phyloP scores from a whole-genome alignment of 1,140 invertebrate species.

The Idris sp. region DNA sequence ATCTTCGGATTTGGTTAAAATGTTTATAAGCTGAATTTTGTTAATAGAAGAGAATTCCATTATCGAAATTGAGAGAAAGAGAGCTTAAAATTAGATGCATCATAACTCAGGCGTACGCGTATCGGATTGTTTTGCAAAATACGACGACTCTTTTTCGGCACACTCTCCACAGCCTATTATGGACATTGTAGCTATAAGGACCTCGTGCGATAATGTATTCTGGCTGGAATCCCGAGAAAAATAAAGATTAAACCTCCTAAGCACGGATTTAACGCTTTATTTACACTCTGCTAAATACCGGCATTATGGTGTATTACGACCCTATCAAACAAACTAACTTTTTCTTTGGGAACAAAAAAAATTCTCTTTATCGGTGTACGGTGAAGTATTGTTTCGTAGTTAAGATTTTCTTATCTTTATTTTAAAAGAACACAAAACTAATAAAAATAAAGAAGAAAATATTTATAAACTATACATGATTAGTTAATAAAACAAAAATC shows the following conservation, averaged over 20 bases:
- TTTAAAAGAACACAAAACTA: too few relatives aligned
- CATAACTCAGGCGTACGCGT: slow-evolving; percentile 26
- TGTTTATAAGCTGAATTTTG: slow-evolving; percentile 20
- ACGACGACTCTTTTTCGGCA: slow-evolving; percentile 32
- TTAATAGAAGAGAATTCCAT: slow-evolving; percentile 12
- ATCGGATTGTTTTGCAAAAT: slow-evolving; percentile 57
- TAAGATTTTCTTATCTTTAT: too few relatives aligned
- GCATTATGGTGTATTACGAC: slow-evolving; percentile 77
- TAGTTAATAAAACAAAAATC: slow-evolving; percentile 69
- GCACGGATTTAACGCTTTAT: slow-evolving; percentile 79
- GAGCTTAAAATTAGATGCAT: slow-evolving; percentile 35
- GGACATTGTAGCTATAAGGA: slow-evolving; percentile 71
- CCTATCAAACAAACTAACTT: slow-evolving; percentile 72
- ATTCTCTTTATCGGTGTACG: slow-evolving; percentile 2
- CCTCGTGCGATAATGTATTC: slow-evolving; percentile 75
- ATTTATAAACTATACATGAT: not conserved
- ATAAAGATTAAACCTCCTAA: slow-evolving; percentile 78
- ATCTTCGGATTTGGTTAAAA: slow-evolving; percentile 2
- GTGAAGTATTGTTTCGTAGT: too few relatives aligned
- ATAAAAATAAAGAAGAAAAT: too few relatives aligned
- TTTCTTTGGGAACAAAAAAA: slow-evolving; percentile 55
- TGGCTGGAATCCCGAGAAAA: slow-evolving; percentile 67
- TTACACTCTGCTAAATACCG: slow-evolving; percentile 78
- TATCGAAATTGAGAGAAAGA: slow-evolving; percentile 22
- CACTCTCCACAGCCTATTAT: slow-evolving; percentile 66